Percentiles rank a stretch among this genome's conserved stretches.
Evolutionary conservation across 2,888 invertebrate species (phyloP).

Genomic region (Lasioglossum zephyrum): DNA sequence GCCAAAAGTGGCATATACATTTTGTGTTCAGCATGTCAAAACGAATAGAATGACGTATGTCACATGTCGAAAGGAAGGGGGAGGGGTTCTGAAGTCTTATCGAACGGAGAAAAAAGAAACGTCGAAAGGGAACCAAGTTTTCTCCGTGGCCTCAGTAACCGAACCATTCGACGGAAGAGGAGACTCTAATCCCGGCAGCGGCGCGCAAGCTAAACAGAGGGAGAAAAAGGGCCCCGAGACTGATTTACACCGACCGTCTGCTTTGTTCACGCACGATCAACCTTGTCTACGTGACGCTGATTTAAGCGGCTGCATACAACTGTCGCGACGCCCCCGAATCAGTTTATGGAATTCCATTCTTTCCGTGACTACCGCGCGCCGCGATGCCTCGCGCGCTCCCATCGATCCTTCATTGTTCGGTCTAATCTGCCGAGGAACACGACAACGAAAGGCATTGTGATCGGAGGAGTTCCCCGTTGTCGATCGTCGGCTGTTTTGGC

Average conservation of each 20-base stretch:
- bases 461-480: neutral
- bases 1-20: too few species aligned
- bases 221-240: neutral
- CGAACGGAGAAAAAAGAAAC: neutral
- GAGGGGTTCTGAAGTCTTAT: too few species aligned
- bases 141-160: slow-evolving; percentile 17
- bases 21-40: too few species aligned
- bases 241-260: slow-evolving; percentile 53
- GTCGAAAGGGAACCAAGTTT: neutral
- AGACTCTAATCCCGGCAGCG: slow-evolving; percentile 48
- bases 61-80: too few species aligned
- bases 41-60: too few species aligned
- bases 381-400: neutral
- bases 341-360: slow-evolving; percentile 11
- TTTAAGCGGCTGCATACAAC: slow-evolving; percentile 16
- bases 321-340: neutral
- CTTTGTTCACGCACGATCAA: slow-evolving; percentile 51
- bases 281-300: slow-evolving; percentile 27
- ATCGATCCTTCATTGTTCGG: slow-evolving; percentile 11
- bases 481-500: neutral
- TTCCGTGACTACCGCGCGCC: neutral
- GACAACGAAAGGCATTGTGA: neutral
- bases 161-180: slow-evolving; percentile 43
- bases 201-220: neutral
- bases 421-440: slow-evolving; percentile 7